Conservation (phyloP, 2,113 vertebrate species). For the Megaceryle torquata region DNA sequence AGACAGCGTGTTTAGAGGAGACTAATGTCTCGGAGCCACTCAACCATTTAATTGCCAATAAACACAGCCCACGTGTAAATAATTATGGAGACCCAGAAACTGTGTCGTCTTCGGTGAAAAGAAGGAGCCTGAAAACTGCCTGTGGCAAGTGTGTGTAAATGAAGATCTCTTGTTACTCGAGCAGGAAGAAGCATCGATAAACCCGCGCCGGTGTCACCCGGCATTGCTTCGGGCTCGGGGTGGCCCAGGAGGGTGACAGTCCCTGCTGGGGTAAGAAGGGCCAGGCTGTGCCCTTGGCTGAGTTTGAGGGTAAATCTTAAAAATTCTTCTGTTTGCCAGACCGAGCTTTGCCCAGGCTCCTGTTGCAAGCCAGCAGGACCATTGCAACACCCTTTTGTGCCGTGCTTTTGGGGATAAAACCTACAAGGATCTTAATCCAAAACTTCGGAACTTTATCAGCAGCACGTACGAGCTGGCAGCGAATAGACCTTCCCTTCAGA, state of each 20-base stretch:
- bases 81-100: not conserved
- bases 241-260: not conserved
- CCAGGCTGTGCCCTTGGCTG: not conserved
- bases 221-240: not conserved
- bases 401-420: not conserved
- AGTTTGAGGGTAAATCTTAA: not conserved
- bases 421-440: not conserved
- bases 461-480: rapidly evolving
- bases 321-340: not conserved
- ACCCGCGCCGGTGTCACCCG: not conserved
- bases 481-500: not conserved
- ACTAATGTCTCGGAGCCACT: constrained; percentile 2
- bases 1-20: constrained; percentile 16
- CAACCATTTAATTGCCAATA: constrained; percentile 51
- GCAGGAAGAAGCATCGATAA: not conserved
- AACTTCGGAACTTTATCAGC: not conserved
- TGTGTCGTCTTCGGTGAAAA: not conserved
- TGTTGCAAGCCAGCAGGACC: not conserved
- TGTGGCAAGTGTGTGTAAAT: not conserved
- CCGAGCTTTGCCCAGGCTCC: not conserved
- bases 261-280: not conserved
- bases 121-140: not conserved
- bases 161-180: not conserved
- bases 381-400: not conserved
- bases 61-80: constrained; percentile 27